Evolutionary conservation across 2,113 vertebrate genomes (phyloP).

Genomic region (Poeciliopsis prolifica): DNA sequence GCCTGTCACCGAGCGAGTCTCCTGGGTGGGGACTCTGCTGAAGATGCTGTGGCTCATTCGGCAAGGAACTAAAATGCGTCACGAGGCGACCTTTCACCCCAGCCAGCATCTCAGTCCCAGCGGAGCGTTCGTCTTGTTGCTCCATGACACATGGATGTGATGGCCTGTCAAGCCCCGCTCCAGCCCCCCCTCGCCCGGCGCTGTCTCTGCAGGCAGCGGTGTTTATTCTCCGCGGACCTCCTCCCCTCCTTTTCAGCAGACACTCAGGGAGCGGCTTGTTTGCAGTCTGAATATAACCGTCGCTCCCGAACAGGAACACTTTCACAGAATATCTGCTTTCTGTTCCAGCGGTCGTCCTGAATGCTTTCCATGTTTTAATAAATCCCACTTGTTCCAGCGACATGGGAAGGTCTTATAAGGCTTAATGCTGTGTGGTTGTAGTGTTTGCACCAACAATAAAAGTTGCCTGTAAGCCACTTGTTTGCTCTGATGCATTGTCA

Average conservation of each 20-base stretch:
- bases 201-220: conserved; percentile 41
- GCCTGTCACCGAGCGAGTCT: conserved; percentile 37
- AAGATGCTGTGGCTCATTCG: conserved; percentile 3
- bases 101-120: conserved; percentile 36
- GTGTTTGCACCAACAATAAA: conserved; percentile 6
- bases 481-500: conserved; percentile 35
- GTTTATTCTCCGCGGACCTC: conserved; percentile 16
- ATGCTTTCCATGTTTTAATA: conserved; percentile 13
- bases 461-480: conserved; percentile 11
- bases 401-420: neutral
- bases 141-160: conserved; percentile 54
- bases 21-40: conserved; percentile 2
- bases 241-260: conserved; percentile 29
- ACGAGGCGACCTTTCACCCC: conserved; percentile 47
- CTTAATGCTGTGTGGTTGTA: conserved; percentile 8
- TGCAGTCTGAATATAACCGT: conserved; percentile 43
- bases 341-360: conserved; percentile 18
- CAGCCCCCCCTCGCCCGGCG: neutral
- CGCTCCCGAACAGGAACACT: conserved; percentile 21
- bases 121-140: conserved; percentile 30
- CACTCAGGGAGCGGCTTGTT: conserved; percentile 38
- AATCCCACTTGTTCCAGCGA: conserved; percentile 32
- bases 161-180: conserved; percentile 50
- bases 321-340: conserved; percentile 40
- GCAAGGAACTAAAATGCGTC: conserved; percentile 37